Evolutionary conservation across 2,888 invertebrate genomes (phyloP), one percentile per base, ranked within the genome.

Genomic region (Fragum fragum): DNA sequence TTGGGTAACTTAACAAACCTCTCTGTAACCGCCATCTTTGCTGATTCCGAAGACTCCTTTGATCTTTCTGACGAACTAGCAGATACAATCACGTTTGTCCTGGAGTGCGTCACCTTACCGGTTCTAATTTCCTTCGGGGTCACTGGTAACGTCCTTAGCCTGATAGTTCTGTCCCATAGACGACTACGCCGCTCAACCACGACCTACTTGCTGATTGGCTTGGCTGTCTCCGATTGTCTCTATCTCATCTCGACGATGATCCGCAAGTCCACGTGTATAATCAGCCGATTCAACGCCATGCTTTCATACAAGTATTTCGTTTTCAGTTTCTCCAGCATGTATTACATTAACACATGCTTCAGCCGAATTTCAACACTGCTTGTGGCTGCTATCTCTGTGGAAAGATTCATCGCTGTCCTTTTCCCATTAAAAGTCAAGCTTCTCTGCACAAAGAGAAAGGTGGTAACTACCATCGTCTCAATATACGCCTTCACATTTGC

Each of bases 381-480:
- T 0, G 75, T 76, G 16, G 79, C 82, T 7, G 57, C 79, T 1
- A 82, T 85, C 16, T 81, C 79, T 0, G 47, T 76, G 0, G 80
- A 85, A 28, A 73, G 85, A n/a, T 42, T 85, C 0, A 66, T 79
- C 14, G 85, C 85, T n/a, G 81, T 85, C 18, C n/a, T 71, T 6
- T 79, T 79, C 42, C 85, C 85, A 0, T 26, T 85, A 29, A 85
- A 81, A 53, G 76, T 75, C 21, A 79, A 74, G 57, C 11, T 53
- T 6, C 61, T 73, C 23, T 28, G 32, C 1, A 79, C 85, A 0
- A 76, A 57, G 23, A 29, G 1, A 16, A 78, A 66, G 14, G 72
- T 81, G 74, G 1, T 72, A 9, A 18, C 55, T 2, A 59, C 74
- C 9, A 74, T 77, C 23, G n/a, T 79, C 2, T 5, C 57, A 14